Evolutionary conservation across 2,113 vertebrate species (phyloP), one percentile per base, ranked within the genome.

Genomic region (Fregetta grallaria): DNA sequence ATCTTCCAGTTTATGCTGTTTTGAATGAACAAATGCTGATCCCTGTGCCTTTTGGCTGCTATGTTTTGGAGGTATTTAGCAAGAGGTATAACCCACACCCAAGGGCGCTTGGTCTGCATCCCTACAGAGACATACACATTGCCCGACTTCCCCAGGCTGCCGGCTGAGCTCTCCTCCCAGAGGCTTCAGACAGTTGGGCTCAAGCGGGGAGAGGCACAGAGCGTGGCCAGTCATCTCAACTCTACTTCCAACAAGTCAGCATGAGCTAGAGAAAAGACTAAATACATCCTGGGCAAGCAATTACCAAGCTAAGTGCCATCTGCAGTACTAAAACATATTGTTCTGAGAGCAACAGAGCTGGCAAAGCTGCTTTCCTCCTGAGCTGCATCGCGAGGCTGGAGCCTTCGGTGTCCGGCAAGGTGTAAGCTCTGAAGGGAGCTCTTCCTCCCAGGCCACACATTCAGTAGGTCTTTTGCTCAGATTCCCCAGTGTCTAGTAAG

Each of bases 261-360:
- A 1, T 77, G 86, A 93, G 80, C 56, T 63, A 84, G 44, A 70
- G 68, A 80, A 93, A 86, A 93, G 72, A 90, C 90, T 91, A 92
- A 87, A 93, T 40, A 86, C 65, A 91, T 86, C 93, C 91, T 71
- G 72, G 68, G 65, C 88, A 92, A 52, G 79, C 92, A 86, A 83
- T 88, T 93, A 93, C 67, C 72, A 91, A 93, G 83, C 94, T 92
- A 92, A 94, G 76, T 86, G 49, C 95, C 96, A 92, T 90, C 95
- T 96, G 90, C 19, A 3, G 90, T 58, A 96, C 86, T 80, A 86
- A 92, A 93, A 92, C 94, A 91, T 3, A 0, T 83, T 76, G 79
- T 95, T 94, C 94, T 42, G 68, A 73, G 42, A 90, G 62, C 49
- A 82, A 59, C 2, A 17, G 78, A 86, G 75, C 83, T 94, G 86